Evolutionary conservation across 2,797 vertebrate species (phyloP).

Genomic region (Clamator glandarius): DNA sequence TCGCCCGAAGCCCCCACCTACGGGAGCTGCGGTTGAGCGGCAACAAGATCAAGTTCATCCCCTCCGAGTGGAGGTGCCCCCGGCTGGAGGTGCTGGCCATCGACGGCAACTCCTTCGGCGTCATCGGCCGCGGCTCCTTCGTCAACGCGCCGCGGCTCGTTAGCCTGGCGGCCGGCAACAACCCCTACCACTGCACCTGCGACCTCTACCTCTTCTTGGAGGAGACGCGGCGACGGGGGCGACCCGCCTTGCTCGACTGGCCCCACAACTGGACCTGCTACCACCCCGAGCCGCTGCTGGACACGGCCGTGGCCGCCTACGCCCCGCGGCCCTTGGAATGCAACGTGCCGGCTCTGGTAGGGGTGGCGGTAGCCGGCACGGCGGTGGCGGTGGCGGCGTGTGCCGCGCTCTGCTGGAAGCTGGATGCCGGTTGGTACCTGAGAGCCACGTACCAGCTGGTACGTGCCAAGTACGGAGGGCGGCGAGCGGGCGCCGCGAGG

Average conservation of each 20-base stretch:
- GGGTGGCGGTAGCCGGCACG: constrained; percentile 79
- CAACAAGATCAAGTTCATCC: constrained; percentile 91
- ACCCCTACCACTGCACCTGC: constrained; percentile 89
- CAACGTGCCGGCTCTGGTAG: constrained; percentile 80
- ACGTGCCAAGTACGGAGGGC: constrained; percentile 80
- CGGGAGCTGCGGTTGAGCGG: constrained; percentile 79
- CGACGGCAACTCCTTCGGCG: constrained; percentile 88
- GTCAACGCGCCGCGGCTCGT: constrained; percentile 77
- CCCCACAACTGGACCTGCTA: constrained; percentile 85
- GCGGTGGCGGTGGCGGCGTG: constrained; percentile 60
- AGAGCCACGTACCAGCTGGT: constrained; percentile 83
- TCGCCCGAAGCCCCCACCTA: constrained; percentile 73
- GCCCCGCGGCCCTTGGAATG: constrained; percentile 78
- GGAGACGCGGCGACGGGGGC: constrained; percentile 67
- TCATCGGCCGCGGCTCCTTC: constrained; percentile 83
- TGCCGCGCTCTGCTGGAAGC: constrained; percentile 82
- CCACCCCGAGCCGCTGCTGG: constrained; percentile 81
- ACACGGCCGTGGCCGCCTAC: constrained; percentile 78
- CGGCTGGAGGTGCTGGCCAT: constrained; percentile 74
- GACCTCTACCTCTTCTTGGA: constrained; percentile 83
- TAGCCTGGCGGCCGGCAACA: constrained; percentile 82
- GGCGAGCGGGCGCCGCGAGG: not conserved
- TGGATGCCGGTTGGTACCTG: constrained; percentile 84
- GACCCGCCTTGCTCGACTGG: constrained; percentile 83
- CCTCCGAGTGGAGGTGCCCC: constrained; percentile 80